These are phyloP conservation scores for Chrysopilus asiliformis DNA, from an alignment of 2,888 invertebrate species.

Conservation along the genomic window DNA sequence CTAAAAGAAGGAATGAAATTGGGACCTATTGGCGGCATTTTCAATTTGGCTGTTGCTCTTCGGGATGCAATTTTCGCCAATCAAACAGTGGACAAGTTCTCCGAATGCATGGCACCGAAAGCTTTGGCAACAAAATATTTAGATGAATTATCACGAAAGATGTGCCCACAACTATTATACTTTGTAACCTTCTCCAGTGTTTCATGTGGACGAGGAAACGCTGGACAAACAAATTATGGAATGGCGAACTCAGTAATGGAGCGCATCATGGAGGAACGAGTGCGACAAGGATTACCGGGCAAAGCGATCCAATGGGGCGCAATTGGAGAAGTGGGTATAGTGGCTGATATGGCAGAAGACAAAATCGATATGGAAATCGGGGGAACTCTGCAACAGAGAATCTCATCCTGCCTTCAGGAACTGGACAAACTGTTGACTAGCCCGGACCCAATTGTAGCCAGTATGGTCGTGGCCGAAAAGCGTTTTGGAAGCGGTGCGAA, in stretches of 20 bases:
- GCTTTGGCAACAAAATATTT: slow-evolving; percentile 65
- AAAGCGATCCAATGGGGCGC: slow-evolving; percentile 89
- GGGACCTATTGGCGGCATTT: slow-evolving; percentile 69
- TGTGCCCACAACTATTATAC: slow-evolving; percentile 46
- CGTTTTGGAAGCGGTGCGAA: slow-evolving; percentile 45
- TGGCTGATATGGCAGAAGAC: slow-evolving; percentile 60
- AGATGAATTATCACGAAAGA: slow-evolving; percentile 48
- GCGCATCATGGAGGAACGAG: slow-evolving; percentile 64
- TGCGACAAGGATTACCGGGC: slow-evolving; percentile 55
- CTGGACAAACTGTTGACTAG: slow-evolving; percentile 62
- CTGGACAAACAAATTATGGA: slow-evolving; percentile 83
- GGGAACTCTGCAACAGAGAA: slow-evolving; percentile 76
- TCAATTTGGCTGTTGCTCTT: slow-evolving; percentile 76
- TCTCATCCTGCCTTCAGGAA: slow-evolving; percentile 64
- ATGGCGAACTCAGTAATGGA: slow-evolving; percentile 86
- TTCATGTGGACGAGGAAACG: slow-evolving; percentile 81
- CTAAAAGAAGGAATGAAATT: slow-evolving; percentile 47
- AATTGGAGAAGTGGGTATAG: slow-evolving; percentile 74
- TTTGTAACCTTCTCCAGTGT: slow-evolving; percentile 89
- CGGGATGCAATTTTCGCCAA: slow-evolving; percentile 65
- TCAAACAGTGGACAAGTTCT: slow-evolving; percentile 55
- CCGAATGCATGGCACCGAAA: slow-evolving; percentile 59
- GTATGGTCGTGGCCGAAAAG: slow-evolving; percentile 81
- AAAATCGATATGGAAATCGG: slow-evolving; percentile 54
- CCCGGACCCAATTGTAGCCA: slow-evolving; percentile 54